A percentile compares a stretch with the other conserved stretches of the same genome.
phyloP scores from a whole-genome alignment of 2,797 vertebrate genomes.

The Coccyzus lansbergi region DNA sequence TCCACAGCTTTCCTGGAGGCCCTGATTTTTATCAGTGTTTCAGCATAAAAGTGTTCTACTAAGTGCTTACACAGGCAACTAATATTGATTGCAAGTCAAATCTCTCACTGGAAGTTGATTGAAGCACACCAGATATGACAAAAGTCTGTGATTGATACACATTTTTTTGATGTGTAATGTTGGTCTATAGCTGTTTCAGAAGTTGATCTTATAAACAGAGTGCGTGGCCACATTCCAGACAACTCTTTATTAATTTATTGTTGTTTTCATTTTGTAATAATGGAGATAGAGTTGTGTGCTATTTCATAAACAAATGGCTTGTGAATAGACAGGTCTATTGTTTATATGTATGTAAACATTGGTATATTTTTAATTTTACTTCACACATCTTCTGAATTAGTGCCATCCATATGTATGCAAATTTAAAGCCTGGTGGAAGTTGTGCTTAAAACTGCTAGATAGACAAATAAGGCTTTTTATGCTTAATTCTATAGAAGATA shows the following conservation, averaged over 20 bases:
- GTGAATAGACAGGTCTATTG: background rate
- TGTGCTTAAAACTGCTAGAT: constrained; percentile 46
- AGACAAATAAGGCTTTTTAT: constrained; percentile 45
- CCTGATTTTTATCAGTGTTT: background rate
- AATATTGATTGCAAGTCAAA: constrained; percentile 11
- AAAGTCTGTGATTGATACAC: background rate
- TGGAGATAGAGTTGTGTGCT: background rate
- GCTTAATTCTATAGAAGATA: constrained; percentile 63
- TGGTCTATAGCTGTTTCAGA: constrained; percentile 21
- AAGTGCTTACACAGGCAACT: constrained; percentile 17
- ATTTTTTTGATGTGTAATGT: constrained; percentile 32
- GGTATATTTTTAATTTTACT: constrained; percentile 17
- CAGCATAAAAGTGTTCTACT: background rate
- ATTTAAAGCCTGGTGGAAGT: background rate
- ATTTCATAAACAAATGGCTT: constrained; percentile 21
- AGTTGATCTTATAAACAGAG: constrained; percentile 37
- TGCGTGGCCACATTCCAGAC: background rate
- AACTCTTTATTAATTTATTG: constrained; percentile 43
- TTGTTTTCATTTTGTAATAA: background rate
- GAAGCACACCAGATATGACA: background rate
- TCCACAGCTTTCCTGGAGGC: too few relatives aligned
- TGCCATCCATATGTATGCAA: background rate
- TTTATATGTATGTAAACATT: background rate
- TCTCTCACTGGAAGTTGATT: constrained; percentile 21
- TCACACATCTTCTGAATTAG: background rate